A percentile compares a stretch with the other conserved stretches of the same genome.
Evolutionary conservation across 2,797 vertebrate species (phyloP).

Genomic region (Aulostomus chinensis): DNA sequence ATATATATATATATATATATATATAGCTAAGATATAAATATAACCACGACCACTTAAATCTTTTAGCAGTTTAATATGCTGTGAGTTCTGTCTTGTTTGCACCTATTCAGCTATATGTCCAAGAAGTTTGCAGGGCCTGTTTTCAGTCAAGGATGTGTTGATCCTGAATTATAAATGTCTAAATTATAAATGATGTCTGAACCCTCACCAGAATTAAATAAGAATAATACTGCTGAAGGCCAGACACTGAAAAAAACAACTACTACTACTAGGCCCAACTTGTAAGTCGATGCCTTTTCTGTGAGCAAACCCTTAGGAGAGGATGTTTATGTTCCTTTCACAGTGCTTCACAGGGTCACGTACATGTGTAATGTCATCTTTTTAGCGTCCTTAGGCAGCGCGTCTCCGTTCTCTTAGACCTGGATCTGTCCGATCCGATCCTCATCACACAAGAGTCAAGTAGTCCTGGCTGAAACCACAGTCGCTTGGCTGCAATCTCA

Average conservation of each 20-base stretch:
- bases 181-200: constrained; percentile 3
- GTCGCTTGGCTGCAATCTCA: not conserved
- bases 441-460: constrained; percentile 61
- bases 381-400: constrained; percentile 59
- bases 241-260: constrained; percentile 34
- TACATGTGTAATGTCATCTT: constrained; percentile 71
- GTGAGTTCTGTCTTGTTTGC: no score
- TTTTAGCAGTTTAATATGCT: no score
- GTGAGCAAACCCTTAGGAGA: constrained; percentile 47
- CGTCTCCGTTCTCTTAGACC: constrained; percentile 69
- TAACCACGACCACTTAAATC: no score
- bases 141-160: no score
- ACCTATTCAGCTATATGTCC: no score
- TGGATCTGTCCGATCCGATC: constrained; percentile 75
- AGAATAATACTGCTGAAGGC: constrained; percentile 18
- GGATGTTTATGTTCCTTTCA: constrained; percentile 47
- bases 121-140: not conserved
- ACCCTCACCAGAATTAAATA: constrained; percentile 21
- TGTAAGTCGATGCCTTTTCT: constrained; percentile 26
- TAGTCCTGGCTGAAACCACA: constrained; percentile 44
- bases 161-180: not conserved
- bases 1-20: no score
- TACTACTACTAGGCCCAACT: constrained; percentile 14
- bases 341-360: constrained; percentile 51
- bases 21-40: no score